Conservation (phyloP, 2,113 vertebrate species). For the Balaeniceps rex region DNA sequence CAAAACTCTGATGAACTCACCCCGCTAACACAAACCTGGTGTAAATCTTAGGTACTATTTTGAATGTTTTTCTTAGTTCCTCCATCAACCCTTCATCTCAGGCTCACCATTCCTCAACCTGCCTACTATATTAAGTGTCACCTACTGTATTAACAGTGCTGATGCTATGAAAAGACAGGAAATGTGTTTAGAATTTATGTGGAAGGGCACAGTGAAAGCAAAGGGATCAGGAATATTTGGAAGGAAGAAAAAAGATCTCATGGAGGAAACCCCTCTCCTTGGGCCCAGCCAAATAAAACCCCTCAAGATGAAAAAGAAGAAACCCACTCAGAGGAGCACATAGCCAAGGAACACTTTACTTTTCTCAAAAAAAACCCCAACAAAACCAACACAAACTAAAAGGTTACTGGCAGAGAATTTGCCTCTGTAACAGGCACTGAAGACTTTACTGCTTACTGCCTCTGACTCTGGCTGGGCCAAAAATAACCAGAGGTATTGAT, state of each 20-base stretch:
- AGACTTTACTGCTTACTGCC: not conserved
- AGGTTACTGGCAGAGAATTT: not conserved
- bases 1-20: not conserved
- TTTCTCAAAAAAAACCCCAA: not conserved
- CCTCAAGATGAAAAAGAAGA: not conserved
- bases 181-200: not conserved
- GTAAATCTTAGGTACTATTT: not conserved
- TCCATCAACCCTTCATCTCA: not conserved
- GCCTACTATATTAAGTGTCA: not conserved
- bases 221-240: not conserved
- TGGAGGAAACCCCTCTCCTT: not conserved
- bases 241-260: not conserved
- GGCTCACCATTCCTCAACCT: not conserved
- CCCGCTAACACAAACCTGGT: not conserved
- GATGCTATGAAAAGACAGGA: not conserved
- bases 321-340: not conserved
- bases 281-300: not conserved
- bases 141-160: not conserved
- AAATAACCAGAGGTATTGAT: slow-evolving; percentile 24
- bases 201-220: not conserved
- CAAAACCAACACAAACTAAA: not conserved
- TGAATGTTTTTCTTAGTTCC: not conserved
- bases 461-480: not conserved
- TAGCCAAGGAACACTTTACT: not conserved
- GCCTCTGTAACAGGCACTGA: not conserved